phyloP scores from a whole-genome alignment of 2,113 vertebrate genomes.

The Platichthys flesus region DNA sequence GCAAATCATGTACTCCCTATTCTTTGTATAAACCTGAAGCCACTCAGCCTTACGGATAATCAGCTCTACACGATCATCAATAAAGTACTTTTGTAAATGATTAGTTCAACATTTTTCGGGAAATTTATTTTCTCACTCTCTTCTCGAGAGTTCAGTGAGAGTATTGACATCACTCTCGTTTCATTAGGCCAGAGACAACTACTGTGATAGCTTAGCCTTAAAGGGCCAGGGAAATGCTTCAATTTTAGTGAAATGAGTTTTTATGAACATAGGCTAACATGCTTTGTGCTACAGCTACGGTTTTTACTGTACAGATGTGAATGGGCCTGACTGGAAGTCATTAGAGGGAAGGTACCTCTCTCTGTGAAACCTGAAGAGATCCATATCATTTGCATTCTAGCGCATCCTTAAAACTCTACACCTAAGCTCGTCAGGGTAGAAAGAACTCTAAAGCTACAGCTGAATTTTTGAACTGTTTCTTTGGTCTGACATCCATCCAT shows the following conservation, averaged over 20 bases:
- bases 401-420: neutral
- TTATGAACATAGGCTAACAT: no score
- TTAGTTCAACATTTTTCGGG: neutral
- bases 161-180: neutral
- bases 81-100: neutral
- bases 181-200: no score
- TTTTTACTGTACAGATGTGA: no score
- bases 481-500: neutral
- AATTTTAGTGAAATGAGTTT: no score
- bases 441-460: neutral
- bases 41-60: neutral
- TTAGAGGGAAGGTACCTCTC: no score
- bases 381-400: no score
- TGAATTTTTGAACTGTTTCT: slow-evolving; percentile 15
- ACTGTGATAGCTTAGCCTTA: neutral
- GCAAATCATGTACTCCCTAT: neutral
- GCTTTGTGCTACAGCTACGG: no score
- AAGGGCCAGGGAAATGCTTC: neutral
- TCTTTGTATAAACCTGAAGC: neutral
- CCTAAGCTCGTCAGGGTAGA: slow-evolving; percentile 5
- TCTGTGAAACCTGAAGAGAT: no score
- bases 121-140: neutral
- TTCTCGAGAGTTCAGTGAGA: neutral
- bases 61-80: neutral
- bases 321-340: no score